These are phyloP conservation scores for Fundulus diaphanus DNA, from an alignment of 2,797 vertebrate species.

Conservation along the genomic window DNA sequence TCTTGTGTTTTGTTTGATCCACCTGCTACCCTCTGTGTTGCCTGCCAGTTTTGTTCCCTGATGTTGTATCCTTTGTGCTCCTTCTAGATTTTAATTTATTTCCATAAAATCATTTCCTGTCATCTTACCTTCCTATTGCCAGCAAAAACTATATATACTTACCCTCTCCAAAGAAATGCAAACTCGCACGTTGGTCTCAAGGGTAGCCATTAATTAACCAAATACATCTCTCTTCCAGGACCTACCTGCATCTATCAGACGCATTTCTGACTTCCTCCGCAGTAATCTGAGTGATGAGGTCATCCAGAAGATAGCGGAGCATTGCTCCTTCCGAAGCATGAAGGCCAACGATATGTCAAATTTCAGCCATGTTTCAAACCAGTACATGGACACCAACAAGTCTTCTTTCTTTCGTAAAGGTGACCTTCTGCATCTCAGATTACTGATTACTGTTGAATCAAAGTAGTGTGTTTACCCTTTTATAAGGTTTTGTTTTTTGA, in stretches of 20 bases:
- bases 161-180: too few species aligned
- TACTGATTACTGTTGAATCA: too few species aligned
- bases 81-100: neutral
- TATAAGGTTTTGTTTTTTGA: constrained; percentile 31
- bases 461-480: neutral
- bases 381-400: constrained; percentile 77
- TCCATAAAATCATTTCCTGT: neutral
- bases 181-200: too few species aligned
- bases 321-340: constrained; percentile 83
- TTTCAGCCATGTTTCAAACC: constrained; percentile 81
- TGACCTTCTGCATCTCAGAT: constrained; percentile 42
- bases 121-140: constrained; percentile 28
- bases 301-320: constrained; percentile 74
- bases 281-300: constrained; percentile 70
- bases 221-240: too few species aligned
- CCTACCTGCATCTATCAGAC: constrained; percentile 62
- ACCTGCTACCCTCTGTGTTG: too few species aligned
- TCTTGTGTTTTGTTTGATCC: too few species aligned
- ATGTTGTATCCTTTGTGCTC: too few species aligned
- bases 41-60: too few species aligned
- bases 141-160: too few species aligned
- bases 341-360: constrained; percentile 86
- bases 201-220: too few species aligned
- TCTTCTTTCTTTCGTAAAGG: constrained; percentile 87
- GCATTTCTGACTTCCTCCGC: constrained; percentile 80